Percentiles rank a stretch among this genome's conserved stretches.
Evolutionary conservation across 2,113 vertebrate genomes (phyloP).

Genomic region (Cepphus grylle): DNA sequence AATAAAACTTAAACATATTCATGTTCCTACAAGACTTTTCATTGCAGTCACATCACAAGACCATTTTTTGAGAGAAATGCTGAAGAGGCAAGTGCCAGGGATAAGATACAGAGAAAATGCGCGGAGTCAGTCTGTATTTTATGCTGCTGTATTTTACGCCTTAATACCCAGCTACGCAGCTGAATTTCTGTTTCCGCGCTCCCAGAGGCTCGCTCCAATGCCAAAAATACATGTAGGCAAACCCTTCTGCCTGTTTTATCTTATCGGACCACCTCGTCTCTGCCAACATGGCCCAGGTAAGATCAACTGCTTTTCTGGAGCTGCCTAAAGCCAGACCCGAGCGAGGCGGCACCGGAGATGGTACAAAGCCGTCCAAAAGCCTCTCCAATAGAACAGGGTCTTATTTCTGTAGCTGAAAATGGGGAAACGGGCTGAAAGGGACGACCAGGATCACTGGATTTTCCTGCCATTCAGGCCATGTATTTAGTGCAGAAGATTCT

Average conservation of each 20-base stretch:
- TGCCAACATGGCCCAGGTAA: rapidly evolving
- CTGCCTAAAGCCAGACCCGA: not conserved
- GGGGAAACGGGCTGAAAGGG: not conserved
- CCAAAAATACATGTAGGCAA: not conserved
- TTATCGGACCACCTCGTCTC: not conserved
- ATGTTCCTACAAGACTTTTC: not conserved
- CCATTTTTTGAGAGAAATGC: not conserved
- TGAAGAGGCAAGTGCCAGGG: not conserved
- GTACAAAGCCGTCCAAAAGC: not conserved
- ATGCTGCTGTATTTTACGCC: not conserved
- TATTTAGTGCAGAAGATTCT: not conserved
- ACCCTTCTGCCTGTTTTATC: not conserved
- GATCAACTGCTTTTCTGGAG: not conserved
- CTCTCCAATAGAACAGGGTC: not conserved
- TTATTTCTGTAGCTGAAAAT: not conserved
- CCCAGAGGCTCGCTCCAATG: not conserved
- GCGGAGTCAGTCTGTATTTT: not conserved
- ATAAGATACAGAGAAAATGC: rapidly evolving
- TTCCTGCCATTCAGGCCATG: not conserved
- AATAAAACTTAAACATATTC: not conserved
- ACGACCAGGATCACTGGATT: not conserved
- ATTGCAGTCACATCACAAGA: too few relatives aligned
- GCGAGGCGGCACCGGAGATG: not conserved
- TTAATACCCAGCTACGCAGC: not conserved
- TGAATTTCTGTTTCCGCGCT: not conserved